Base-by-base conservation (phyloP, 1,140 invertebrate genomes). In the Holcopasites calliopsidis region DNA sequence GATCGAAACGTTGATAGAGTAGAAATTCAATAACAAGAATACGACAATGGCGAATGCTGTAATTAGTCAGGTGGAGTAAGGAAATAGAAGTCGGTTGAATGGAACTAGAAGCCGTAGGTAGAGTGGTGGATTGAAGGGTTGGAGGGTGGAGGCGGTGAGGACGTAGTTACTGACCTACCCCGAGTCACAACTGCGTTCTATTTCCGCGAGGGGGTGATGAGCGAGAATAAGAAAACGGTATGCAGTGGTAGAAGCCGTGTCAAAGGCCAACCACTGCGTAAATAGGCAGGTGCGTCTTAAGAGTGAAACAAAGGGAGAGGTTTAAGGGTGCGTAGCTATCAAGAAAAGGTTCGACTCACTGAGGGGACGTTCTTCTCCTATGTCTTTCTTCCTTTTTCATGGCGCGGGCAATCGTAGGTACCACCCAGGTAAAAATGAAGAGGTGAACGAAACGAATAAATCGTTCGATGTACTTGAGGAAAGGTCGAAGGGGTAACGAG, bases 141-240 rank as follows among this genome's bases (percentile, higher is more conserved):
- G 23, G 26, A 58, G 55, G 76, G 55, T 31, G 47, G 42, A 47
- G 49, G 42, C n/a, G 52, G 58, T 47, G 57, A 26, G 55, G 58
- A 8, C 31, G 61, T 26, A 60, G 68, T 79, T 78, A 47, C 76
- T 72, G 76, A 79, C 76, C 77, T 78, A 73, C 40, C 76, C 64
- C 50, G 33, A 50, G 62, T 70, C 58, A 57, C 47, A 35, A 62
- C 61, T 50, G 50, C 49, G n/a, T 44, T 42, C 38, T 47, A 69
- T 76, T 40, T 69, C 26, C 23, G 38, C 55, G 54, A 66, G 44
- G 35, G 52, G 38, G 8, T 23, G 64, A 47, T 6, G 21, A 21
- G 21, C 42, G 38, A 31, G 47, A 40, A 50, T 23, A 47, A 52
- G 21, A 54, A 80, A 80, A 76, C 58, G 52, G 42, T 38, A n/a